These are phyloP conservation scores for Drosophila quinaria DNA, from an alignment of 2,888 invertebrate genomes.

Conservation along the genomic window DNA sequence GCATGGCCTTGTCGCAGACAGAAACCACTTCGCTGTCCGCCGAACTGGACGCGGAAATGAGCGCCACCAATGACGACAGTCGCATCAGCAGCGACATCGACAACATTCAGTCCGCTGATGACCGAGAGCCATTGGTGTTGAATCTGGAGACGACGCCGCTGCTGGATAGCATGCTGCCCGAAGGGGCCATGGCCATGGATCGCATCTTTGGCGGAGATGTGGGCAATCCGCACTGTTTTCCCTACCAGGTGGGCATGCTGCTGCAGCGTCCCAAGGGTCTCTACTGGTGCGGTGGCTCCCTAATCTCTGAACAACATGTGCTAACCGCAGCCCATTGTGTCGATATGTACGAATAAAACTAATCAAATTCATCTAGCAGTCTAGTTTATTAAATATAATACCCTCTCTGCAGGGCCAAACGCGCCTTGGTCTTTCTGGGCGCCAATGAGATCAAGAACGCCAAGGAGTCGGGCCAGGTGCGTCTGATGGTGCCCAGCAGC, in stretches of 20 bases:
- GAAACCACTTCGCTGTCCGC: constrained; percentile 49
- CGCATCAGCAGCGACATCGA: constrained; percentile 40
- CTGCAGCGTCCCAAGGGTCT: constrained; percentile 83
- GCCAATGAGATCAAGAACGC: constrained; percentile 85
- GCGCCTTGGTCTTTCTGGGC: constrained; percentile 84
- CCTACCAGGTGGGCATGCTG: constrained; percentile 84
- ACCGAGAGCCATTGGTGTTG: constrained; percentile 76
- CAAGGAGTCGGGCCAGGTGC: constrained; percentile 84
- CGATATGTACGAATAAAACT: constrained; percentile 79
- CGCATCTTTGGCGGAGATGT: constrained; percentile 84
- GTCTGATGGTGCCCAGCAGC: constrained; percentile 82
- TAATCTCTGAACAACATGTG: constrained; percentile 83
- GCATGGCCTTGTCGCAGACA: constrained; percentile 49
- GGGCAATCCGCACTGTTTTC: constrained; percentile 81
- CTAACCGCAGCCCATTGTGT: constrained; percentile 85
- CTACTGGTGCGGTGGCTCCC: constrained; percentile 84
- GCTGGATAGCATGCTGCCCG: constrained; percentile 76
- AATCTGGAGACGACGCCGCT: constrained; percentile 82
- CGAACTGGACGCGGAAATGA: constrained; percentile 73
- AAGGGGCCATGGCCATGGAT: constrained; percentile 83
- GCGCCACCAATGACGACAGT: constrained; percentile 54
- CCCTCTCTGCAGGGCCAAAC: constrained; percentile 73
- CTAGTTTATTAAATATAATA: background rate
- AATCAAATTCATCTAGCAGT: background rate
- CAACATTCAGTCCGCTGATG: constrained; percentile 24